phyloP scores from a whole-genome alignment of 1,140 invertebrate genomes.

The Chrysomallon squamiferum region DNA sequence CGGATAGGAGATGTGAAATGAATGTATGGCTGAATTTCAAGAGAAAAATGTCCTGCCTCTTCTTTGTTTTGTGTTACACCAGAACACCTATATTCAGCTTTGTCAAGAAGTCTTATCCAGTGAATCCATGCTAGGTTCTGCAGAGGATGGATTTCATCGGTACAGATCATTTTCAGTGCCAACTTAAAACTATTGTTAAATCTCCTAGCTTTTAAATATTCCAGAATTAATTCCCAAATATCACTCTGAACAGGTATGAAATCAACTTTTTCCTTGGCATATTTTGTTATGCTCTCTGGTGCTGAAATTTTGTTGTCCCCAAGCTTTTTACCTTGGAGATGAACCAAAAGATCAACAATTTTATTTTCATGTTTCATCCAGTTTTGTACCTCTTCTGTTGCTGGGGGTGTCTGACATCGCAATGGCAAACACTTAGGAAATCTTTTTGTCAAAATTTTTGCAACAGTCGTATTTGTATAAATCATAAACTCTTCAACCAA shows the following conservation, averaged over 20 bases:
- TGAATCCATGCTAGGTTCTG: constrained; percentile 81
- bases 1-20: constrained; percentile 94
- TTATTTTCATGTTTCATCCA: constrained; percentile 24
- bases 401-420: constrained; percentile 32
- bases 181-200: too few species aligned
- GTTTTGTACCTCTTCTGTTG: constrained; percentile 18
- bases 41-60: constrained; percentile 80
- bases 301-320: not conserved
- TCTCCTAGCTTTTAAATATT: constrained; percentile 70
- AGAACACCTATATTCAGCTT: constrained; percentile 71
- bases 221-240: constrained; percentile 19
- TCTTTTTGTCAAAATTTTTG: constrained; percentile 19
- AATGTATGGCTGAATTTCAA: constrained; percentile 85
- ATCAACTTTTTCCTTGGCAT: not conserved
- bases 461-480: constrained; percentile 34
- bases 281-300: not conserved
- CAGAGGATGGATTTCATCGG: constrained; percentile 91
- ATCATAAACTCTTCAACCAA: constrained; percentile 54
- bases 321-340: constrained; percentile 19
- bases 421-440: constrained; percentile 28
- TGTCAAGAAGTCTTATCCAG: constrained; percentile 24
- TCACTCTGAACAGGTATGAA: constrained; percentile 11
- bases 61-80: constrained; percentile 65
- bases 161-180: constrained; percentile 83
- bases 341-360: constrained; percentile 20